Conservation (phyloP, 2,888 invertebrate genomes). For the Protophormia terraenovae region DNA sequence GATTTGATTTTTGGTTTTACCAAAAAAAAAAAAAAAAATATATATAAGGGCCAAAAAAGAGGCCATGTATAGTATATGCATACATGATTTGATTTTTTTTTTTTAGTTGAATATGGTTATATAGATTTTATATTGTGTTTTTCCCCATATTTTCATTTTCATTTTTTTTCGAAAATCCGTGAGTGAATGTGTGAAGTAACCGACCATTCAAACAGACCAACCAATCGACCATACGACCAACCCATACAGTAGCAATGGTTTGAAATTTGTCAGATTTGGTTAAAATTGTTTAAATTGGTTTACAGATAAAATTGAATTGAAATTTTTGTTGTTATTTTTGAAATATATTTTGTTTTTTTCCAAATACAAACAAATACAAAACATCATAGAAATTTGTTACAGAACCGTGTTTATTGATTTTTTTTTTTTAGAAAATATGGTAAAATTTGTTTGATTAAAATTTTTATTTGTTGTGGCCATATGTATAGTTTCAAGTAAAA, state of each 20-base stretch:
- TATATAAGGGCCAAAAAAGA: not conserved
- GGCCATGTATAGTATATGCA: not conserved
- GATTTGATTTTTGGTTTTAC: slow-evolving; percentile 56
- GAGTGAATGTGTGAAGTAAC: slow-evolving; percentile 27
- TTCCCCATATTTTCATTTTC: slow-evolving; percentile 49
- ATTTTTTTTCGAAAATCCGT: slow-evolving; percentile 23
- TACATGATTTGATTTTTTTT: slow-evolving; percentile 10
- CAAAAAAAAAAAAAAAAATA: not conserved
- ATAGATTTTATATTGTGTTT: slow-evolving; percentile 53
- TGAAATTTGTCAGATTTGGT: slow-evolving; percentile 55
- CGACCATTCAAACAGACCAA: slow-evolving; percentile 37
- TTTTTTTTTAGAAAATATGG: slow-evolving; percentile 28
- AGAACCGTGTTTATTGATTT: slow-evolving; percentile 57
- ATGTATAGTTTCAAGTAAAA: not conserved
- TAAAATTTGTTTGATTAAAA: slow-evolving; percentile 60
- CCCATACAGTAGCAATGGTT: slow-evolving; percentile 50
- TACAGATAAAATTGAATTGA: slow-evolving; percentile 63
- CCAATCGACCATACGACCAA: slow-evolving; percentile 53
- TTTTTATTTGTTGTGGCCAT: slow-evolving; percentile 41
- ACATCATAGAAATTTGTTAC: slow-evolving; percentile 15
- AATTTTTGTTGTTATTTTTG: slow-evolving; percentile 55
- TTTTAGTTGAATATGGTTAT: slow-evolving; percentile 24
- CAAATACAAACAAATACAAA: slow-evolving; percentile 10
- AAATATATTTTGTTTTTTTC: not conserved
- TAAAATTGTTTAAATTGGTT: slow-evolving; percentile 66